Conservation (phyloP, 2,113 vertebrate genomes). For the Poeciliopsis turrubarensis region DNA sequence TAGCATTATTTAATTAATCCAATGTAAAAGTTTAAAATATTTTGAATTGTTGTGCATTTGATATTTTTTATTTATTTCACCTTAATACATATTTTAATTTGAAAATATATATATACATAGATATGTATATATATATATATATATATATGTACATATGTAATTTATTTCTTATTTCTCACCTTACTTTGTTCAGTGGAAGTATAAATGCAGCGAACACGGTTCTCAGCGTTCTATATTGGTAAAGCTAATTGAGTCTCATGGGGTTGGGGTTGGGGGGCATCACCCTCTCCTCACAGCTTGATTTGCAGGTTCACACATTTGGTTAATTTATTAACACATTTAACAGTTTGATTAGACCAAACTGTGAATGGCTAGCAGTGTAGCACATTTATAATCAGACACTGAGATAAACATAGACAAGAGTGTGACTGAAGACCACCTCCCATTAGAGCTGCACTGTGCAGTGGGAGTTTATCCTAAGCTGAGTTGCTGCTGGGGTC, state of each 20-base stretch:
- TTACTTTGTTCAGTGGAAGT: not conserved
- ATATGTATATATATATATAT: not conserved
- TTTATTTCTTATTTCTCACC: not conserved
- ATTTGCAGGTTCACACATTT: constrained; percentile 64
- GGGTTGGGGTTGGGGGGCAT: not conserved
- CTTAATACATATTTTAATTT: not conserved
- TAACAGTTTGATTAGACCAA: constrained; percentile 64
- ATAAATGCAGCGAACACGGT: not conserved
- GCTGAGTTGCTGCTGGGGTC: constrained; percentile 1
- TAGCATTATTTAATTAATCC: not conserved
- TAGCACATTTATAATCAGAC: constrained; percentile 62
- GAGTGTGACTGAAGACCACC: constrained; percentile 24
- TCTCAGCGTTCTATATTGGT: constrained; percentile 23
- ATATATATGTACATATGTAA: no score
- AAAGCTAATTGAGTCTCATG: constrained; percentile 51
- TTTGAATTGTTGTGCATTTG: not conserved
- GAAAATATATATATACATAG: not conserved
- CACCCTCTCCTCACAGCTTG: constrained; percentile 69
- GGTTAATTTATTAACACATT: constrained; percentile 57
- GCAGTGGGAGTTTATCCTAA: constrained; percentile 22
- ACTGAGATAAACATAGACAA: constrained; percentile 47
- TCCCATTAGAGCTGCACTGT: constrained; percentile 21
- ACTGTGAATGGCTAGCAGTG: constrained; percentile 51
- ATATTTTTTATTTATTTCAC: not conserved
- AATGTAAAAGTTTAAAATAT: not conserved